Conservation (phyloP, 2,888 invertebrate species). For the Scaptomyza parva region DNA sequence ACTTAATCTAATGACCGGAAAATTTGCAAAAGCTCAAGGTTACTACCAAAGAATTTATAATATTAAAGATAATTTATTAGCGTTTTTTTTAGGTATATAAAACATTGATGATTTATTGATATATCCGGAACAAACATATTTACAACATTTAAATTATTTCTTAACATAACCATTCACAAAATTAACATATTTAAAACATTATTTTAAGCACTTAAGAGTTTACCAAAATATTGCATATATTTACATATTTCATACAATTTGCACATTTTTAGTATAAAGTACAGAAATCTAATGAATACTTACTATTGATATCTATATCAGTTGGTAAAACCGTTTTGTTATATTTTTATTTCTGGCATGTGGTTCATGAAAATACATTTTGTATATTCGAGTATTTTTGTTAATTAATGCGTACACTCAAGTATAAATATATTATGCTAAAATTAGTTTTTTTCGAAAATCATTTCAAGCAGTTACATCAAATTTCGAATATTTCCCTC, state of each 20-base stretch:
- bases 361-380: slow-evolving; percentile 13
- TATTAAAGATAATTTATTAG: slow-evolving; percentile 7
- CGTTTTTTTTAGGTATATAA: not conserved
- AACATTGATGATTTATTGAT: not conserved
- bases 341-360: slow-evolving; percentile 8
- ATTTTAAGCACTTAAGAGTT: too few species aligned
- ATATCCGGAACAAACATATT: not conserved
- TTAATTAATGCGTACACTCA: not conserved
- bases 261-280: too few species aligned
- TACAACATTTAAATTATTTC: not conserved
- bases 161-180: not conserved
- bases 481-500: not conserved
- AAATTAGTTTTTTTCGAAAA: not conserved
- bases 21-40: slow-evolving; percentile 12
- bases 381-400: not conserved
- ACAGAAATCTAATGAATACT: slow-evolving; percentile 1
- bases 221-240: too few species aligned
- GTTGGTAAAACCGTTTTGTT: not conserved
- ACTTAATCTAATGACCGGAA: slow-evolving; percentile 22
- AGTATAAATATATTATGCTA: not conserved
- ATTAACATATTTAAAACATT: not conserved
- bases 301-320: slow-evolving; percentile 5
- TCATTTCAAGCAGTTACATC: not conserved
- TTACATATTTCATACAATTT: too few species aligned
- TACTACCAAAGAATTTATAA: slow-evolving; percentile 10